Percentiles rank a stretch among this genome's conserved stretches.
Evolutionary conservation across 1,140 invertebrate genomes (phyloP).

Genomic region (Drosophila bocki): DNA sequence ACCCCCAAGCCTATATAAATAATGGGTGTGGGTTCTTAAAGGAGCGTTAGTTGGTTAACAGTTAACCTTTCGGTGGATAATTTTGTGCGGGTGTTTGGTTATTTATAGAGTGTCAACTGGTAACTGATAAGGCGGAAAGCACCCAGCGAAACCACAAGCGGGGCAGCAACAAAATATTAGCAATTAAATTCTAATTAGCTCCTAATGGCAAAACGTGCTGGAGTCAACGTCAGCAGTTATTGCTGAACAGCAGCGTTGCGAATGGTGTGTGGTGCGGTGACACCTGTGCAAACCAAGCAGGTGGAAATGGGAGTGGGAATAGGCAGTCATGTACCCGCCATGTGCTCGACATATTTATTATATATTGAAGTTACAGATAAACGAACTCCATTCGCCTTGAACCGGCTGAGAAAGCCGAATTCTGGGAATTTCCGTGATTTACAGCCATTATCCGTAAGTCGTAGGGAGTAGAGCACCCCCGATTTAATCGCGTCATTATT

Average conservation of each 20-base stretch:
- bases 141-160: conserved; percentile 2
- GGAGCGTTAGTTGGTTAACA: conserved; percentile 11
- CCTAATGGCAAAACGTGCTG: conserved; percentile 59
- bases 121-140: conserved; percentile 23
- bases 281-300: conserved; percentile 58
- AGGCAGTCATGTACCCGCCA: conserved; percentile 4
- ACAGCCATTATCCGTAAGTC: conserved; percentile 6
- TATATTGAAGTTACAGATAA: conserved; percentile 15
- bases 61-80: conserved; percentile 14
- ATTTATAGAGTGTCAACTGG: conserved; percentile 42
- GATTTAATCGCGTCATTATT: conserved; percentile 29
- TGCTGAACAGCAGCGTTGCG: not conserved
- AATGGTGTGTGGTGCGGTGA: conserved; percentile 1
- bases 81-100: conserved; percentile 9
- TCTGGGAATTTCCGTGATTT: conserved; percentile 45
- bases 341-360: conserved; percentile 16
- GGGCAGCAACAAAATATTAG: conserved; percentile 28
- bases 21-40: conserved; percentile 10
- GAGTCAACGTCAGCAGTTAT: conserved; percentile 44
- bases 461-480: conserved; percentile 13
- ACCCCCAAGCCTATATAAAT: conserved; percentile 4
- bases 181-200: conserved; percentile 68
- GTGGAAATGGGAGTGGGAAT: not conserved
- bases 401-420: conserved; percentile 19
- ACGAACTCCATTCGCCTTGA: conserved; percentile 38